Evolutionary conservation across 2,888 invertebrate species (phyloP).

Genomic region (Meghimatium bilineatum): DNA sequence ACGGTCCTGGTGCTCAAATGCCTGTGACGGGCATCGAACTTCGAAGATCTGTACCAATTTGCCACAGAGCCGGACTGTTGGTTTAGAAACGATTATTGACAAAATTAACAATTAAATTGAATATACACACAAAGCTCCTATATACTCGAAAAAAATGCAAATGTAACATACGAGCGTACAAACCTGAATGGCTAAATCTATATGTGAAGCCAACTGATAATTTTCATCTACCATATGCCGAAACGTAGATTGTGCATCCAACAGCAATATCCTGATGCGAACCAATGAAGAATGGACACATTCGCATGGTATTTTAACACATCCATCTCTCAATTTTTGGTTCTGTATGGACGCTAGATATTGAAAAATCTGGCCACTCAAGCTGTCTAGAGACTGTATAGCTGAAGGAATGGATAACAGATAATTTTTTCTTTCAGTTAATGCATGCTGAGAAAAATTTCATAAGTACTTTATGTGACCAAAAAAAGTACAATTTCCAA

Average conservation of each 20-base stretch:
- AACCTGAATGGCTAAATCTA: slow-evolving; percentile 74
- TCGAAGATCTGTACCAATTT: no score
- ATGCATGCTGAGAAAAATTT: no score
- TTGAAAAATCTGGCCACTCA: slow-evolving; percentile 78
- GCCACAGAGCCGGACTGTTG: no score
- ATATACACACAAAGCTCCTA: no score
- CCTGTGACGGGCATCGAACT: no score
- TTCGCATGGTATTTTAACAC: slow-evolving; percentile 52
- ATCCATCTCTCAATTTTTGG: slow-evolving; percentile 57
- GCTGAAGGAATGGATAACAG: slow-evolving; percentile 64
- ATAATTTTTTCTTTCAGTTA: no score
- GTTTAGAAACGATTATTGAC: no score
- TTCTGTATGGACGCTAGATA: slow-evolving; percentile 71
- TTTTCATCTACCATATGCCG: slow-evolving; percentile 94
- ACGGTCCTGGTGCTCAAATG: no score
- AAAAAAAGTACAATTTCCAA: no score
- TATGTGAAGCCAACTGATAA: slow-evolving; percentile 79
- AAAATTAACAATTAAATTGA: no score
- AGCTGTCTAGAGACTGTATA: slow-evolving; percentile 78
- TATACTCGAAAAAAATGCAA: not conserved
- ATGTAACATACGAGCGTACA: not conserved
- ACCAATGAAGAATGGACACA: slow-evolving; percentile 87
- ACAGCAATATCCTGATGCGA: slow-evolving; percentile 89
- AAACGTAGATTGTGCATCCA: slow-evolving; percentile 89
- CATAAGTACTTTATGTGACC: no score